A percentile compares a stretch with the other conserved stretches of the same genome.
Evolutionary conservation across 2,888 invertebrate genomes (phyloP).

Genomic region (Netelia fuscicornis): DNA sequence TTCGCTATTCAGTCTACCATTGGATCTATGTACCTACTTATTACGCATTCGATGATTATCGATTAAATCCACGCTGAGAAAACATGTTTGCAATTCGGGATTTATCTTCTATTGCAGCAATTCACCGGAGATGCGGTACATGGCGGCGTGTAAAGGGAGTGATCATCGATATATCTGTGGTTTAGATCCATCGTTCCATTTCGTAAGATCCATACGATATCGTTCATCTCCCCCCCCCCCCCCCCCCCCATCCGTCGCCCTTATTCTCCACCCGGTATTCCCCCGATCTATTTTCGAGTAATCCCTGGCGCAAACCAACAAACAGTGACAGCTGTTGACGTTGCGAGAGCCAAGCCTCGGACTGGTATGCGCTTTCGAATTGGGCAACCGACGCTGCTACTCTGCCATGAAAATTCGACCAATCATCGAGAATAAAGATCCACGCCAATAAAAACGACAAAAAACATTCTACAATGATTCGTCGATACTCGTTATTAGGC

Average conservation of each 20-base stretch:
- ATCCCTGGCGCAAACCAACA: slow-evolving; percentile 82
- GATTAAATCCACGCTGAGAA: slow-evolving; percentile 49
- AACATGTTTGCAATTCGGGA: slow-evolving; percentile 58
- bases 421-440: slow-evolving; percentile 6
- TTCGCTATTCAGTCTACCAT: background rate
- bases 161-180: slow-evolving; percentile 80
- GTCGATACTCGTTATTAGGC: too few relatives aligned
- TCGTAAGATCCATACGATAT: slow-evolving; percentile 75
- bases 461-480: background rate
- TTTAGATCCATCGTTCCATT: slow-evolving; percentile 80
- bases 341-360: slow-evolving; percentile 60
- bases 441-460: background rate
- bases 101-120: slow-evolving; percentile 44
- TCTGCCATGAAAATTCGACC: slow-evolving; percentile 37
- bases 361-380: slow-evolving; percentile 72
- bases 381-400: slow-evolving; percentile 60
- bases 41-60: slow-evolving; percentile 49
- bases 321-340: slow-evolving; percentile 83
- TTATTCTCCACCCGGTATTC: slow-evolving; percentile 54
- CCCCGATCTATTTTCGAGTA: slow-evolving; percentile 81
- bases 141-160: slow-evolving; percentile 47
- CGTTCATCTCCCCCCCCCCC: slow-evolving; percentile 68
- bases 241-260: slow-evolving; percentile 33
- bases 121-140: slow-evolving; percentile 7
- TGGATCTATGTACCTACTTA: background rate